These are phyloP conservation scores for Brachionus rotundiformis DNA, from an alignment of 1,140 invertebrate genomes.

Conservation along the genomic window DNA sequence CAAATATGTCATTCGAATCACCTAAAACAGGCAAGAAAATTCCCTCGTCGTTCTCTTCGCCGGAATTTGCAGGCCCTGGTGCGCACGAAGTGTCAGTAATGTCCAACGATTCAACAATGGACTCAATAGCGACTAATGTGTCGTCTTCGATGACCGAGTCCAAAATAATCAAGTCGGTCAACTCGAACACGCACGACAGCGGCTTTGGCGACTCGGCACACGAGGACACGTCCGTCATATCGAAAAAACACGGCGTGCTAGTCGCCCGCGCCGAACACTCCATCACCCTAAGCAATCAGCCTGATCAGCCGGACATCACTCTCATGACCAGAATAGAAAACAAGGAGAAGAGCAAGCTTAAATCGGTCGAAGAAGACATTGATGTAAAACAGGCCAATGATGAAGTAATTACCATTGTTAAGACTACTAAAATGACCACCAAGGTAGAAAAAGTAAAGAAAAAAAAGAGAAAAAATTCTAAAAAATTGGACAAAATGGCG, in stretches of 20 bases:
- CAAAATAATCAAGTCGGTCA: constrained; percentile 4
- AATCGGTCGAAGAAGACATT: neutral
- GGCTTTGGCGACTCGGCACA: constrained; percentile 19
- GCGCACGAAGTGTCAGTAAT: neutral
- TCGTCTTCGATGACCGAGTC: neutral
- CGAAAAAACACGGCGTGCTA: too few species aligned
- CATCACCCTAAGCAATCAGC: neutral
- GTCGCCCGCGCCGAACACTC: neutral
- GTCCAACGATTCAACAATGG: constrained; percentile 26
- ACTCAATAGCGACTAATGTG: constrained; percentile 18
- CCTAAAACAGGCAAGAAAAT: neutral
- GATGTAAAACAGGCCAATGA: neutral
- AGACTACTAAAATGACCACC: constrained; percentile 32
- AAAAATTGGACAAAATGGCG: neutral
- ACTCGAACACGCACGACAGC: constrained; percentile 19
- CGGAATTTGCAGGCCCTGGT: neutral
- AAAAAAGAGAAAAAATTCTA: constrained; percentile 39
- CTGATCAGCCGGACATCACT: neutral
- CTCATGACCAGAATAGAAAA: neutral
- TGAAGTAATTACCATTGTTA: constrained; percentile 39
- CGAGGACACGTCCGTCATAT: neutral
- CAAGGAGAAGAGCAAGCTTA: neutral
- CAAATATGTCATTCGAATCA: constrained; percentile 18
- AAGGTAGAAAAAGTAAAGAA: constrained; percentile 9
- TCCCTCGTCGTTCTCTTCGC: constrained; percentile 35